These are phyloP conservation scores for Trachymyrmex cornetzi DNA, from an alignment of 1,140 invertebrate species.

Conservation along the genomic window DNA sequence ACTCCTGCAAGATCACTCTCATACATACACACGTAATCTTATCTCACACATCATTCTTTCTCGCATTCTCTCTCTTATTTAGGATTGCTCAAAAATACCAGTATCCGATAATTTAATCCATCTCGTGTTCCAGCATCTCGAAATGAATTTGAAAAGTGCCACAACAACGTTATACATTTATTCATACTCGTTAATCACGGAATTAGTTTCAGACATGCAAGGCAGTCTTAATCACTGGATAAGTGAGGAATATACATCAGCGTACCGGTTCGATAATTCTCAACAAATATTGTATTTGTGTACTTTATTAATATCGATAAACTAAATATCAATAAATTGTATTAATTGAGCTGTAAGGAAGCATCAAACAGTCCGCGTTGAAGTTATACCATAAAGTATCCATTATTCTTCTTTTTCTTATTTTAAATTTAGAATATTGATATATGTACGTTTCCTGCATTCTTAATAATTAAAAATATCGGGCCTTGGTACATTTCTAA, in stretches of 20 bases:
- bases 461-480: constrained; percentile 17
- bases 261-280: not conserved
- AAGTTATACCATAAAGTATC: not conserved
- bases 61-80: constrained; percentile 2
- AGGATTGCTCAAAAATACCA: constrained; percentile 15
- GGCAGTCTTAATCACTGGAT: not conserved
- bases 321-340: not conserved
- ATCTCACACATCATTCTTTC: constrained; percentile 7
- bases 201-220: constrained; percentile 8
- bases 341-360: not conserved
- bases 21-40: constrained; percentile 43
- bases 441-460: too few relatives aligned
- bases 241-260: not conserved
- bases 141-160: not conserved
- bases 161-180: not conserved
- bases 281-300: not conserved
- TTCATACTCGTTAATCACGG: constrained; percentile 7
- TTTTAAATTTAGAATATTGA: not conserved
- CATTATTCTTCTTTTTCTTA: not conserved
- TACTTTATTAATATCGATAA: constrained; percentile 5
- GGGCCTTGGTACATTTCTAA: not conserved
- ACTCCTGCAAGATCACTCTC: constrained; percentile 25
- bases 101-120: not conserved
- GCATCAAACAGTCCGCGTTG: not conserved
- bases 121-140: not conserved